Conservation (phyloP, 2,888 invertebrate species). For the Apodemia zela region DNA sequence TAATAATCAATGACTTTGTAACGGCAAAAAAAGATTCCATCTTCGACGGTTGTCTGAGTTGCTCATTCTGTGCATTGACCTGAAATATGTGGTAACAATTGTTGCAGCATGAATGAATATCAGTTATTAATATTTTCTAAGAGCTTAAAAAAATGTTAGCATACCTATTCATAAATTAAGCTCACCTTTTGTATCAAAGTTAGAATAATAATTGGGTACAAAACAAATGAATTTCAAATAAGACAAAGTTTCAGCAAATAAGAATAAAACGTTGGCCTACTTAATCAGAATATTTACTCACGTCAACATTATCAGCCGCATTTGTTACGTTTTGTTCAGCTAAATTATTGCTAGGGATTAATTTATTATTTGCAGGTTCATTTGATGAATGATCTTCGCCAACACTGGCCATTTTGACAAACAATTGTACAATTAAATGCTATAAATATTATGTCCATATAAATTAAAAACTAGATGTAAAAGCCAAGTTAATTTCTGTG, state of each 20-base stretch:
- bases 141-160: neutral
- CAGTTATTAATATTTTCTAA: neutral
- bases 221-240: neutral
- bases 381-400: slow-evolving; percentile 41
- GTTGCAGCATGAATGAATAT: neutral
- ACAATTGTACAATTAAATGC: slow-evolving; percentile 1
- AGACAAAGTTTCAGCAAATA: slow-evolving; percentile 3
- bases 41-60: slow-evolving; percentile 81
- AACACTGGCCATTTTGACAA: slow-evolving; percentile 36
- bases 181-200: neutral
- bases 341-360: slow-evolving; percentile 43
- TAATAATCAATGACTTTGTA: slow-evolving; percentile 91
- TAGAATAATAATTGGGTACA: neutral
- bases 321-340: slow-evolving; percentile 37
- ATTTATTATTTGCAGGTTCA: slow-evolving; percentile 43
- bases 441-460: slow-evolving; percentile 11
- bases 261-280: neutral
- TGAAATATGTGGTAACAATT: slow-evolving; percentile 43
- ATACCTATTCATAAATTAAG: no score
- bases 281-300: slow-evolving; percentile 40
- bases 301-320: slow-evolving; percentile 51
- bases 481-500: slow-evolving; percentile 22
- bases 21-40: slow-evolving; percentile 91
- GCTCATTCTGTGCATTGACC: slow-evolving; percentile 69
- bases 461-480: slow-evolving; percentile 4